phyloP scores from a whole-genome alignment of 2,888 invertebrate species.

The Tridacna crocea region DNA sequence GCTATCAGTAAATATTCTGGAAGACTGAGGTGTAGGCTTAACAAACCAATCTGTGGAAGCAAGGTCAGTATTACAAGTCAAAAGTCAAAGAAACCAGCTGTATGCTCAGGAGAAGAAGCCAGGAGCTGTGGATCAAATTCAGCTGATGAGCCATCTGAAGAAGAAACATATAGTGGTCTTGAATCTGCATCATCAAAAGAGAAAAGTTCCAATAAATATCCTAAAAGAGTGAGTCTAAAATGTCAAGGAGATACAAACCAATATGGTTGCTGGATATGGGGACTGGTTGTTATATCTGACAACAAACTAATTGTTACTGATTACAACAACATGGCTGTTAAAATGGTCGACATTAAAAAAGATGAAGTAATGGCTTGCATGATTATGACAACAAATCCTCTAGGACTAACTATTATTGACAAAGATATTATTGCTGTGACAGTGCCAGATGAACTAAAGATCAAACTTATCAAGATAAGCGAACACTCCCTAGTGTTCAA shows the following conservation, averaged over 20 bases:
- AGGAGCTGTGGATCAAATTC: too few species aligned
- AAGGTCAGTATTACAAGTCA: too few species aligned
- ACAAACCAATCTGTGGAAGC: too few species aligned
- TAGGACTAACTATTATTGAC: background rate
- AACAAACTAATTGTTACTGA: background rate
- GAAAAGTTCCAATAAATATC: too few species aligned
- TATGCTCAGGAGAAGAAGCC: too few species aligned
- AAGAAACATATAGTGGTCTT: too few species aligned
- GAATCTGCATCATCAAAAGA: too few species aligned
- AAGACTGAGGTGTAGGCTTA: too few species aligned
- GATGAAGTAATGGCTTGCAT: background rate
- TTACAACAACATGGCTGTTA: conserved; percentile 5
- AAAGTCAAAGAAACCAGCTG: too few species aligned
- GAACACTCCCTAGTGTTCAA: background rate
- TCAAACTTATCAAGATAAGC: background rate
- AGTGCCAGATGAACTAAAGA: conserved; percentile 3
- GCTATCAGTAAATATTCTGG: too few species aligned
- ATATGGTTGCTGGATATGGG: background rate
- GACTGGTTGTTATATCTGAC: background rate
- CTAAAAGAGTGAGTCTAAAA: background rate
- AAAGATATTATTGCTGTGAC: background rate
- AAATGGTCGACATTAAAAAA: conserved; percentile 3
- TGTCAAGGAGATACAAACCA: conserved; percentile 3
- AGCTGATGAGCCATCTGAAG: too few species aligned
- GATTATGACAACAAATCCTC: background rate